These are phyloP conservation scores for Synchiropus splendidus DNA, from an alignment of 2,113 vertebrate species.

Conservation along the genomic window DNA sequence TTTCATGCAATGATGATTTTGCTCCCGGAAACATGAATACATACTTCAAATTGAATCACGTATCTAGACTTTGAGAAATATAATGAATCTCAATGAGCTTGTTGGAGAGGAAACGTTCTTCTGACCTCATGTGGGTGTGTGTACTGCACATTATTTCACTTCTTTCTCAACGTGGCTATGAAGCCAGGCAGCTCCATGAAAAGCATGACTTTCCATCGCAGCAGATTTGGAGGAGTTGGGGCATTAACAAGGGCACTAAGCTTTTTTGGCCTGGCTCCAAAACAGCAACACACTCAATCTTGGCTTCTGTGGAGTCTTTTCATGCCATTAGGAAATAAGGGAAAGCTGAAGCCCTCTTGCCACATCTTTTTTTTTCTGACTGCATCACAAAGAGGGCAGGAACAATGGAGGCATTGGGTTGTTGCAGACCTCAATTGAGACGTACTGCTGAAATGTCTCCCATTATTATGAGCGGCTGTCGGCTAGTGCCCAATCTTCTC, in stretches of 20 bases:
- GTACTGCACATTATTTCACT: background rate
- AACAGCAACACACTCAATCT: conserved; percentile 55
- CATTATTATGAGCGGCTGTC: conserved; percentile 58
- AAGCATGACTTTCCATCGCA: conserved; percentile 17
- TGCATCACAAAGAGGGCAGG: conserved; percentile 50
- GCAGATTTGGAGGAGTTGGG: conserved; percentile 5
- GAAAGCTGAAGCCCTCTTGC: conserved; percentile 52
- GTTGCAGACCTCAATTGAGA: conserved; percentile 62
- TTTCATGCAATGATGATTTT: conserved; percentile 23
- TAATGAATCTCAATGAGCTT: conserved; percentile 3
- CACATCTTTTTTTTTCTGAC: conserved; percentile 33
- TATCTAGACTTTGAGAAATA: no score
- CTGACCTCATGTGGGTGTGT: conserved; percentile 18
- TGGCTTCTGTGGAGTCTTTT: conserved; percentile 66
- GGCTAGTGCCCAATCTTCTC: conserved; percentile 53
- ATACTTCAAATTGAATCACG: conserved; percentile 11
- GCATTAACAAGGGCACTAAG: conserved; percentile 43
- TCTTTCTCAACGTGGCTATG: conserved; percentile 24
- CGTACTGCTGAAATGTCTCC: conserved; percentile 55
- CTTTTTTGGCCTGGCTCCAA: conserved; percentile 34
- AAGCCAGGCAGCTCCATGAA: conserved; percentile 26
- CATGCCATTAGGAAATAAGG: conserved; percentile 59
- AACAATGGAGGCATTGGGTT: conserved; percentile 67
- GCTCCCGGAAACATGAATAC: conserved; percentile 7
- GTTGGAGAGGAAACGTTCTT: conserved; percentile 7